These are phyloP conservation scores for Neogobius melanostomus DNA, from an alignment of 2,113 vertebrate species.

Conservation along the genomic window DNA sequence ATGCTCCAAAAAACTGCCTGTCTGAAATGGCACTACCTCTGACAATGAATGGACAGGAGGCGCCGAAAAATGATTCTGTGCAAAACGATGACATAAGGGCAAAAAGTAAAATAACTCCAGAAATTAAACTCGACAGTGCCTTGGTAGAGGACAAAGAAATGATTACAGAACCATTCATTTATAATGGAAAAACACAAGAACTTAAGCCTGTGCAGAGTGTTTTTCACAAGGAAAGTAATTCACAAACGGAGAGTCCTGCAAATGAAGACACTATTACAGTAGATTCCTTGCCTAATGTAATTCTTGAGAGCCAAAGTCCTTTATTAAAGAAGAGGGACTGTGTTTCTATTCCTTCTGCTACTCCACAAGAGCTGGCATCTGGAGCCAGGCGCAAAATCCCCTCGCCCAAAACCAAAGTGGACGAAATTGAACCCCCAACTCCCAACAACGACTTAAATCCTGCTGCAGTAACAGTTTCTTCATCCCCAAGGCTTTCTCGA, in stretches of 20 bases:
- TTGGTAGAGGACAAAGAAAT: background rate
- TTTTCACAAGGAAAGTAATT: background rate
- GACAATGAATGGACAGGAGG: slow-evolving; percentile 7
- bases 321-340: slow-evolving; percentile 61
- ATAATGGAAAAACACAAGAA: slow-evolving; percentile 22
- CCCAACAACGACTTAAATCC: slow-evolving; percentile 40
- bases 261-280: slow-evolving; percentile 13
- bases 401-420: slow-evolving; percentile 76
- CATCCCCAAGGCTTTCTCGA: slow-evolving; percentile 77
- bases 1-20: slow-evolving; percentile 9
- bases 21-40: slow-evolving; percentile 5
- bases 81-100: slow-evolving; percentile 7
- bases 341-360: slow-evolving; percentile 83
- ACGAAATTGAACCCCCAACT: slow-evolving; percentile 52
- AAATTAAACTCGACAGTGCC: slow-evolving; percentile 29
- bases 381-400: slow-evolving; percentile 93
- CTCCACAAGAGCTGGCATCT: slow-evolving; percentile 88
- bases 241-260: slow-evolving; percentile 17
- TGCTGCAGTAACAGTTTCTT: slow-evolving; percentile 46
- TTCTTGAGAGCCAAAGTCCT: slow-evolving; percentile 55
- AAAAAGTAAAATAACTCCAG: slow-evolving; percentile 3
- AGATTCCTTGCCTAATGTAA: slow-evolving; percentile 12
- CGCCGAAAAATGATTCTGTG: slow-evolving; percentile 14
- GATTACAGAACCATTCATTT: background rate
- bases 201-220: background rate